Conservation (phyloP, 2,113 vertebrate genomes). For the Phoxinus phoxinus region DNA sequence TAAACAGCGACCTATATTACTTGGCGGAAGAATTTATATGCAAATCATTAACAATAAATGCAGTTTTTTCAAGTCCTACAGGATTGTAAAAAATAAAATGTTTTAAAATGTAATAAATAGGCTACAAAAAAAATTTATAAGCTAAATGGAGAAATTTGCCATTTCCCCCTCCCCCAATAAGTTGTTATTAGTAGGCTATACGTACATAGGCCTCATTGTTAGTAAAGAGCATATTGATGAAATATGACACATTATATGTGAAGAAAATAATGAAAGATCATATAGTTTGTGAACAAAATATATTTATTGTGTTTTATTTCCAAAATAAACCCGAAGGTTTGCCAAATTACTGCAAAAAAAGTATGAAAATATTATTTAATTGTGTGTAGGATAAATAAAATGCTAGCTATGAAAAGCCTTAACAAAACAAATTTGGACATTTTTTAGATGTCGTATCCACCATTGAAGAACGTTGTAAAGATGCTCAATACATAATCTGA, state of each 20-base stretch:
- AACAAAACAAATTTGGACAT: background rate
- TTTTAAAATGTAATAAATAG: no score
- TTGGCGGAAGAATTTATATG: conserved; percentile 14
- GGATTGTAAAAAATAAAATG: no score
- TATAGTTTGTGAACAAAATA: no score
- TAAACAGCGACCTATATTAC: conserved; percentile 12
- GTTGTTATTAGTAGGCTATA: no score
- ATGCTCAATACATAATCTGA: background rate
- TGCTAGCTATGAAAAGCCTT: background rate
- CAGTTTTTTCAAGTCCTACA: no score
- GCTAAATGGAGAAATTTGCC: no score
- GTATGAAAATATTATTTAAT: background rate
- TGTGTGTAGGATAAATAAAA: background rate
- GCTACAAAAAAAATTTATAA: no score
- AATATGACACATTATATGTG: no score
- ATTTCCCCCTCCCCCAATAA: no score
- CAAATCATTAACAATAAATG: background rate
- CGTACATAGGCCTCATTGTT: no score
- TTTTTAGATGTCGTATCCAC: background rate
- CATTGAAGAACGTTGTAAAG: background rate
- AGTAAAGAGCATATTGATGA: no score
- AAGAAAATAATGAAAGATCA: no score
- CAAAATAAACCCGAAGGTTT: background rate
- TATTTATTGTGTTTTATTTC: background rate
- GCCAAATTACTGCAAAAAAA: background rate